A percentile compares a stretch with the other conserved stretches of the same genome.
Evolutionary conservation across 2,797 vertebrate genomes (phyloP).

Genomic region (Anas bahamensis): DNA sequence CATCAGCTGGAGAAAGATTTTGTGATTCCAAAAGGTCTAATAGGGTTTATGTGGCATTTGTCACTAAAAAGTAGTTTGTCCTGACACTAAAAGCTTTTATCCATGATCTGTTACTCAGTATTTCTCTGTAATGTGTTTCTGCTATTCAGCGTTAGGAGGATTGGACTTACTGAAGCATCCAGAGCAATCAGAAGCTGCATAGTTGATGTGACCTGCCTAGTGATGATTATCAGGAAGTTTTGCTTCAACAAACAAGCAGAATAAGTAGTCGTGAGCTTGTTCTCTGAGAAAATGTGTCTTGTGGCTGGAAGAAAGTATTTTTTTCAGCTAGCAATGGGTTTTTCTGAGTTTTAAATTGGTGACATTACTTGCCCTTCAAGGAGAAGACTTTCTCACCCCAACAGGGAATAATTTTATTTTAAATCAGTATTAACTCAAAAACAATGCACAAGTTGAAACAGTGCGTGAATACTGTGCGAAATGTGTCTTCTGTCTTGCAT

Average conservation of each 20-base stretch:
- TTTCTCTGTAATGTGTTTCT: constrained; percentile 20
- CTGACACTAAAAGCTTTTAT: constrained; percentile 3
- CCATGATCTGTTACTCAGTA: background rate
- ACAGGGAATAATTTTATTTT: background rate
- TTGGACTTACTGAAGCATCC: constrained; percentile 38
- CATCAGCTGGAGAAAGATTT: background rate
- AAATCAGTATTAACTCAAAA: background rate
- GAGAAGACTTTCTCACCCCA: background rate
- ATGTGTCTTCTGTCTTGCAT: background rate
- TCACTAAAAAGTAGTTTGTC: background rate
- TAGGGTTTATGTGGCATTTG: constrained; percentile 8
- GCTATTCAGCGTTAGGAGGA: constrained; percentile 3
- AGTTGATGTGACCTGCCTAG: constrained; percentile 24
- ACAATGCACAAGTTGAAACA: background rate
- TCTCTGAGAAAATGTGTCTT: constrained; percentile 3
- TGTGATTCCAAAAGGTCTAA: constrained; percentile 9
- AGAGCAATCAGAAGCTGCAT: constrained; percentile 18
- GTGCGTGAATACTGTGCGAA: background rate
- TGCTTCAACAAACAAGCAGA: constrained; percentile 56
- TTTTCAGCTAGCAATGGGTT: background rate
- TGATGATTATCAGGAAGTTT: constrained; percentile 51
- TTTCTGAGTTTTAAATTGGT: background rate
- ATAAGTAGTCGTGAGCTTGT: constrained; percentile 11
- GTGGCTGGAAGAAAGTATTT: background rate
- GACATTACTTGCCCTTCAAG: background rate